Evolutionary conservation across 1,140 invertebrate genomes (phyloP), one percentile per base, ranked within the genome.

Genomic region (Calliopsis andreniformis): DNA sequence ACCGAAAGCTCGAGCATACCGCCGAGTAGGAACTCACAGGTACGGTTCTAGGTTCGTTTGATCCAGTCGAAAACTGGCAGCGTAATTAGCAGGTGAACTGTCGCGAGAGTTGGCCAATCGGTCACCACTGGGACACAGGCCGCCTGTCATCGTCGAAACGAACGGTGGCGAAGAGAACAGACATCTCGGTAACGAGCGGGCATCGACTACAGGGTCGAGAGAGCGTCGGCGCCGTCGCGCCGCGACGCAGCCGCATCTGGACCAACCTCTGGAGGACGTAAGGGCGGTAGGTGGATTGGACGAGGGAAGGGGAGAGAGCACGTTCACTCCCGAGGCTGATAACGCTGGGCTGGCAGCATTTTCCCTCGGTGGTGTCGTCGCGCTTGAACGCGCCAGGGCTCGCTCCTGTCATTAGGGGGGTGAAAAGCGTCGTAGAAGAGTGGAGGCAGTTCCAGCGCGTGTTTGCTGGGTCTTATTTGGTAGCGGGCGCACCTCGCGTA

Each of bases 191-290:
- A 53, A 35, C 25, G 61, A 68, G 72, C 39, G 68, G 42, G 51
- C 53, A 68, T 85, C 68, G 67, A 80, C 43, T 62, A 53, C 20
- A 39, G 49, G 18, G 63, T 23, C 62, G 73, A 71, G 51, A 85
- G 78, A 76, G 83, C 79, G 84, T 86, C 82, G 86, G 83, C 86
- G 85, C 83, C 70, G 55, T 35, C 55, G 39, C 68, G 32, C 2
- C 20, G 55, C 25, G 51, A 83, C 87, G 86, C 85, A 87, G 86
- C 12, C 87, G 86, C 86, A 64, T 80, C 76, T 87, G 70, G 66
- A 81, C 71, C 83, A 59, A 47, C 43, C 55, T 66, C 62, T 47
- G 42, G 75, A 58, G 30, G 42, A 76, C 43, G 72, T 59, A 61
- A 62, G 59, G 43, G 62, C 28, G 68, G 53, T 68, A 58, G 32